Conservation (phyloP, 2,113 vertebrate species). For the Oncorhynchus mykiss region DNA sequence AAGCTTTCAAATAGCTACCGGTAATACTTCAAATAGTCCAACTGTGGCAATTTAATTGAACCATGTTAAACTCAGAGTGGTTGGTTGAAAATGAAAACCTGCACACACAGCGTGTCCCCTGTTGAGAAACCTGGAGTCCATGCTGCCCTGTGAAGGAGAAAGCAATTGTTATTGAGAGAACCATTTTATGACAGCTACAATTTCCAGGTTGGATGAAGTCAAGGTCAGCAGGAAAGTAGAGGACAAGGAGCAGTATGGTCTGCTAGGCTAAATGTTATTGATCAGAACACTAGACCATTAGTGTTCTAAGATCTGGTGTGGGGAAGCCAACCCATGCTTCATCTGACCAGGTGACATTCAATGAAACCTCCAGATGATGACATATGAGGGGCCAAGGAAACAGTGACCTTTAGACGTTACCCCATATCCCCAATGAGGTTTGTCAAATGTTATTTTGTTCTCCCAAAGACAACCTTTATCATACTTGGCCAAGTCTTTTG, state of each 20-base stretch:
- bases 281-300: constrained; percentile 36
- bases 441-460: neutral
- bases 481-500: neutral
- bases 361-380: constrained; percentile 57
- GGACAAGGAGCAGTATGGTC: constrained; percentile 24
- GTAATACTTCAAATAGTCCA: neutral
- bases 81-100: constrained; percentile 1
- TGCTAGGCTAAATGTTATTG: constrained; percentile 50
- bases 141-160: neutral
- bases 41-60: neutral
- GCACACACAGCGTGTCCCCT: neutral
- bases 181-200: neutral
- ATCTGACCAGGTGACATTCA: constrained; percentile 47
- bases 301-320: constrained; percentile 33
- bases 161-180: constrained; percentile 8
- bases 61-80: neutral
- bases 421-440: neutral
- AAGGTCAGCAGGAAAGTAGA: constrained; percentile 30
- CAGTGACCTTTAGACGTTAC: constrained; percentile 54
- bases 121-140: neutral
- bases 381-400: constrained; percentile 48
- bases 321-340: constrained; percentile 22
- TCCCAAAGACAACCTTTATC: neutral
- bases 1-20: no score
- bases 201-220: constrained; percentile 25